These are phyloP conservation scores for Brenthis daphne DNA, from an alignment of 2,888 invertebrate species.

Conservation along the genomic window DNA sequence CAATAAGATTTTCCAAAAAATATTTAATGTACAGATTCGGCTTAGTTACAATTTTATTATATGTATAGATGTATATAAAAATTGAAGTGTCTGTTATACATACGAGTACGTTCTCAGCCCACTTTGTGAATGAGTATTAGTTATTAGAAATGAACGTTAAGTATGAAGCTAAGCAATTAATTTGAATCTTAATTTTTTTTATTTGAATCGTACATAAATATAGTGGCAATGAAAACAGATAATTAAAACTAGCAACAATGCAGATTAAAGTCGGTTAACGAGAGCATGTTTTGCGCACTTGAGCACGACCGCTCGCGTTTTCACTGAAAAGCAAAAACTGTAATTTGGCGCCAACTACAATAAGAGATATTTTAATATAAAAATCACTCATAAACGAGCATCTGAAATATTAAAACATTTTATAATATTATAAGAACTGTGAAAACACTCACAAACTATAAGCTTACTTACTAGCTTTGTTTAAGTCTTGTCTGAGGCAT, in stretches of 20 bases:
- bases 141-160: no score
- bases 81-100: no score
- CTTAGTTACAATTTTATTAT: no score
- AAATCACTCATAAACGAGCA: slow-evolving; percentile 21
- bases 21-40: no score
- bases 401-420: slow-evolving; percentile 26
- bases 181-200: no score
- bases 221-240: slow-evolving; percentile 17
- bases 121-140: no score
- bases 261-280: slow-evolving; percentile 36
- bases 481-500: no score
- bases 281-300: slow-evolving; percentile 39
- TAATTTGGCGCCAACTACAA: slow-evolving; percentile 35
- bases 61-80: no score
- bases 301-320: slow-evolving; percentile 39
- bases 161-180: no score
- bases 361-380: slow-evolving; percentile 31
- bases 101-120: no score
- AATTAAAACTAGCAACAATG: slow-evolving; percentile 29
- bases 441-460: neutral
- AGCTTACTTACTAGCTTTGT: slow-evolving; percentile 2
- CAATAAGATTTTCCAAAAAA: no score
- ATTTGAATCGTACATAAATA: no score
- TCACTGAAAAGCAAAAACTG: slow-evolving; percentile 34
- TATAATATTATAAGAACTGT: slow-evolving; percentile 8